phyloP scores from a whole-genome alignment of 1,140 invertebrate species.

The Patella vulgata region DNA sequence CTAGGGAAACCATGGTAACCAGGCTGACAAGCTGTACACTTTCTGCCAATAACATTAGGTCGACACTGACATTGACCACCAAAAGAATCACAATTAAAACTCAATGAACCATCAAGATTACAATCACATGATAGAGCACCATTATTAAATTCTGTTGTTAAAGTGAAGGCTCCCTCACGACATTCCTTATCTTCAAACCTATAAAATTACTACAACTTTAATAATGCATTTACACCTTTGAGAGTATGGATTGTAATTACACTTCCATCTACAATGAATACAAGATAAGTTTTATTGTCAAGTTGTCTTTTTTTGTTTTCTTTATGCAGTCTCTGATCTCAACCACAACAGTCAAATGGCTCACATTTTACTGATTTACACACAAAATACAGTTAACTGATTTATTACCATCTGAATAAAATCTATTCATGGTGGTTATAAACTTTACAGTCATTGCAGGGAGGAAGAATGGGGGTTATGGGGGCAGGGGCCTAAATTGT shows the following conservation, averaged over 20 bases:
- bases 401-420: no score
- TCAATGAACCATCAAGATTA: constrained; percentile 86
- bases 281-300: no score
- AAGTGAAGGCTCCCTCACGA: constrained; percentile 82
- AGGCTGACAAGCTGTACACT: constrained; percentile 88
- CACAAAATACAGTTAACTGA: no score
- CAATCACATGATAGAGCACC: constrained; percentile 91
- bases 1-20: constrained; percentile 96
- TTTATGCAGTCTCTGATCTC: no score
- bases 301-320: no score
- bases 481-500: no score
- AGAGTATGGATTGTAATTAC: neutral
- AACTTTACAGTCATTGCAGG: no score
- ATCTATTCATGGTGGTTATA: no score
- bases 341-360: no score
- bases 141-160: constrained; percentile 94
- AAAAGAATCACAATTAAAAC: constrained; percentile 85
- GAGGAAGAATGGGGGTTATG: no score
- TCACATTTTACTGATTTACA: no score
- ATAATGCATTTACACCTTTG: neutral
- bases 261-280: neutral
- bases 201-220: no score
- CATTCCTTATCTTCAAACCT: constrained; percentile 45
- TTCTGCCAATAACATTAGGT: constrained; percentile 91
- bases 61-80: constrained; percentile 97